Conservation (phyloP, 2,888 invertebrate species). For the Hirtodrosophila alboralis region DNA sequence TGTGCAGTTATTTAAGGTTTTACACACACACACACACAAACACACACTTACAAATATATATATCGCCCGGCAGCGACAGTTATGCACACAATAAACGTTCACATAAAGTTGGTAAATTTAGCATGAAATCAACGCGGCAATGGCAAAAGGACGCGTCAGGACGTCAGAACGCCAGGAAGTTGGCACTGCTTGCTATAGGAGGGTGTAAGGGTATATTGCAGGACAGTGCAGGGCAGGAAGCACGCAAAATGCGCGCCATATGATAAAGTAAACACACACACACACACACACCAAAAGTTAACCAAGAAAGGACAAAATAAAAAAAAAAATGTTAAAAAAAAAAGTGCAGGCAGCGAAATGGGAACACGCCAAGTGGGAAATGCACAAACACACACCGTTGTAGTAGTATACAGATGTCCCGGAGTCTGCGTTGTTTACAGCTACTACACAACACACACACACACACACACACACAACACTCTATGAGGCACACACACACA, state of each 20-base stretch:
- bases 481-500: slow-evolving; percentile 21
- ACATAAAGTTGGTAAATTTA: slow-evolving; percentile 70
- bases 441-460: slow-evolving; percentile 23
- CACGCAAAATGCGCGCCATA: slow-evolving; percentile 76
- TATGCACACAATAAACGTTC: slow-evolving; percentile 73
- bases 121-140: slow-evolving; percentile 62
- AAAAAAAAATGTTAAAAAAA: slow-evolving; percentile 30
- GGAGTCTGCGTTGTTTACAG: slow-evolving; percentile 64
- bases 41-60: slow-evolving; percentile 10
- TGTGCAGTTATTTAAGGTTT: slow-evolving; percentile 49
- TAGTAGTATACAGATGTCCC: slow-evolving; percentile 22
- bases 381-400: slow-evolving; percentile 31
- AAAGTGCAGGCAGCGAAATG: slow-evolving; percentile 66
- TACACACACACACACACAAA: slow-evolving; percentile 7
- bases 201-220: too few species aligned
- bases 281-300: slow-evolving; percentile 31
- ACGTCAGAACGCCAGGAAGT: slow-evolving; percentile 64
- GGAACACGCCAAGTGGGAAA: slow-evolving; percentile 77
- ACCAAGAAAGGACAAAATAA: slow-evolving; percentile 35
- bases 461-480: slow-evolving; percentile 17
- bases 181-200: slow-evolving; percentile 29
- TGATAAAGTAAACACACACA: slow-evolving; percentile 65
- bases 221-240: slow-evolving; percentile 35
- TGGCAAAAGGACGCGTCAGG: slow-evolving; percentile 57
- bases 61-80: slow-evolving; percentile 54